Evolutionary conservation across 2,113 vertebrate species (phyloP).

Genomic region (Gnathonemus echidnorhynchus): DNA sequence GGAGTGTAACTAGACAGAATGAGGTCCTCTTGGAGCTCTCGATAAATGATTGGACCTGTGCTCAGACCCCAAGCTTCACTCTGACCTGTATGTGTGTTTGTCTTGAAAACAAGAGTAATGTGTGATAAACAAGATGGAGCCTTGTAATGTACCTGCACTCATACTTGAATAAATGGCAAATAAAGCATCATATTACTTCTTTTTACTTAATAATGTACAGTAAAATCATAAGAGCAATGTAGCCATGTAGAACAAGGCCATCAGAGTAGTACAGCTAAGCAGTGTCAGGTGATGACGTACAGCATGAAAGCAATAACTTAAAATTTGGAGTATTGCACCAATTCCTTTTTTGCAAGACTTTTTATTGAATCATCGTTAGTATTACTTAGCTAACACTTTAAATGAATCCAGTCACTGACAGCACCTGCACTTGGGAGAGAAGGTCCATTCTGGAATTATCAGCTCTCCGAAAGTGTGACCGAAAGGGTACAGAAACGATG

Average conservation of each 20-base stretch:
- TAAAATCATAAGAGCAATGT: background rate
- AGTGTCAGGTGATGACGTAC: background rate
- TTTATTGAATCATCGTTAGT: background rate
- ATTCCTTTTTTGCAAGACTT: background rate
- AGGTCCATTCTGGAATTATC: background rate
- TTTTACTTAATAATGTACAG: background rate
- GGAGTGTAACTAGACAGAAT: background rate
- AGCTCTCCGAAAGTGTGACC: background rate
- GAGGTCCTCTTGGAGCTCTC: background rate
- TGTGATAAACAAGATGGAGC: background rate
- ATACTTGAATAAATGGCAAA: background rate
- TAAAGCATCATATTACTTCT: background rate
- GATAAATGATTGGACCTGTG: background rate
- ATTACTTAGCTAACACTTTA: background rate
- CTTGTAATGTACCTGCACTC: background rate
- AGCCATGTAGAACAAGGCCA: background rate
- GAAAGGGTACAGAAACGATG: conserved; percentile 45
- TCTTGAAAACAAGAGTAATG: background rate
- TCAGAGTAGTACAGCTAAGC: background rate
- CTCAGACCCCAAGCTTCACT: background rate
- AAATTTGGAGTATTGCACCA: background rate
- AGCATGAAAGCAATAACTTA: background rate
- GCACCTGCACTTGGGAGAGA: background rate
- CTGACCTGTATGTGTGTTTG: background rate
- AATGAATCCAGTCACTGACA: background rate